Base-by-base conservation (phyloP, 2,888 invertebrate genomes). In the Deilephila porcellus region DNA sequence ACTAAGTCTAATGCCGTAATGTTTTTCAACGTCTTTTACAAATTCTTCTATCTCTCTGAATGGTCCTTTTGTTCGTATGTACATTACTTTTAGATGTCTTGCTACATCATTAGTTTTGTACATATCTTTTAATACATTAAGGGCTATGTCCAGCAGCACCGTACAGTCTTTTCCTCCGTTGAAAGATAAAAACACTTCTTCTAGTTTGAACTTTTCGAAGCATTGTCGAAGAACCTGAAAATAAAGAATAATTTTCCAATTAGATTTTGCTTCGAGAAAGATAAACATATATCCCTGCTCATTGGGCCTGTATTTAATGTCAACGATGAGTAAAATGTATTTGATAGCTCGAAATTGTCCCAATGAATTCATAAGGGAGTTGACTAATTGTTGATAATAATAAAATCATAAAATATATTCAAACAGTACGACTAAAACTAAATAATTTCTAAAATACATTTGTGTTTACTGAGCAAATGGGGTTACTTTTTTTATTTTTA, bases 151-250 rank as follows among this genome's bases (percentile, higher is more conserved):
- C 77, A 99, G 93, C 19, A 99, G 95, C 0, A 97, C 98, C 0
- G 99, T 99, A 88, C 99, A 99, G 93, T 99, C 99, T 94, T 99
- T 99, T 1, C 99, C 99, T 4, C 99, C 99, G 88, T 99, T 99
- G 91, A 99, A 99, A 37, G 98, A 97, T 52, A 99, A 88, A 84
- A 98, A 98, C 20, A 98, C 94, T 89, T 98, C 97, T 73, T 97
- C 95, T 29, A 96, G 87, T n/a, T 96, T 94, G 88, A 96, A 98
- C 71, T 93, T 86, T 67, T 93, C 88, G 80, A 97, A 95, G 76
- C 96, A 96, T 85, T 96, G 88, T 84, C 94, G 91, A 73, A 97
- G 93, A 75, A 96, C 89, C 96, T 97, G 88, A 11, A 74, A 74
- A 37, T 72, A 19, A 71, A 52, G 37, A 52, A 63, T 32, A 29